Conservation (phyloP, 2,113 vertebrate genomes). For the Fulmarus glacialis region DNA sequence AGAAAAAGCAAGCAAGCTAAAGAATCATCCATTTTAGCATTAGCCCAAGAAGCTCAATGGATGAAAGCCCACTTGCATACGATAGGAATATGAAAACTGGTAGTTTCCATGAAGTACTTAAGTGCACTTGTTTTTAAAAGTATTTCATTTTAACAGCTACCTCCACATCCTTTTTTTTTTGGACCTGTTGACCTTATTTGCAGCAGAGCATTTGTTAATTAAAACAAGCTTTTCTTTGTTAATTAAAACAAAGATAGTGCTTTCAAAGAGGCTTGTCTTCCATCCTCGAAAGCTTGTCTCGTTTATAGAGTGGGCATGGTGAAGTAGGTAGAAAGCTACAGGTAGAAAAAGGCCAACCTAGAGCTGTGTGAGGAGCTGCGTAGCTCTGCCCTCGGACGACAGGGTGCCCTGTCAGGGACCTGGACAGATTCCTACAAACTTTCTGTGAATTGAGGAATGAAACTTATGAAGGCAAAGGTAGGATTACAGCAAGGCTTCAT, state of each 20-base stretch:
- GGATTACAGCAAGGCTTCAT: not conserved
- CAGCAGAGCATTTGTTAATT: not conserved
- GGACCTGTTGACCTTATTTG: not conserved
- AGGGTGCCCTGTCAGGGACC: not conserved
- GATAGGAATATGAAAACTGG: not conserved
- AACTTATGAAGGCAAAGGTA: not conserved
- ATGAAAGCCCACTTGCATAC: not conserved
- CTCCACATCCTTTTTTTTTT: not conserved
- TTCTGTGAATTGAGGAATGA: not conserved
- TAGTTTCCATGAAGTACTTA: not conserved
- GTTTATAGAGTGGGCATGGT: not conserved
- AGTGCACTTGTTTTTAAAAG: accelerated
- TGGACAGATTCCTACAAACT: not conserved
- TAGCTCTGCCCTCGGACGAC: not conserved
- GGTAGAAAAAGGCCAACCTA: not conserved
- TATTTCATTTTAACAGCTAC: not conserved
- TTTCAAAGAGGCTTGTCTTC: not conserved
- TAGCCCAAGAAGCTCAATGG: not conserved
- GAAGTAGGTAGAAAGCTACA: not conserved
- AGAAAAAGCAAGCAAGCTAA: not conserved
- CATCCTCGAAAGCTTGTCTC: not conserved
- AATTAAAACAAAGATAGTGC: not conserved
- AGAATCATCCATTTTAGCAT: not conserved
- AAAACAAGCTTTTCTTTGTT: not conserved
- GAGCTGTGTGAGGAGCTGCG: accelerated